Conservation (phyloP, 2,113 vertebrate species). For the Stictonetta naevosa region DNA sequence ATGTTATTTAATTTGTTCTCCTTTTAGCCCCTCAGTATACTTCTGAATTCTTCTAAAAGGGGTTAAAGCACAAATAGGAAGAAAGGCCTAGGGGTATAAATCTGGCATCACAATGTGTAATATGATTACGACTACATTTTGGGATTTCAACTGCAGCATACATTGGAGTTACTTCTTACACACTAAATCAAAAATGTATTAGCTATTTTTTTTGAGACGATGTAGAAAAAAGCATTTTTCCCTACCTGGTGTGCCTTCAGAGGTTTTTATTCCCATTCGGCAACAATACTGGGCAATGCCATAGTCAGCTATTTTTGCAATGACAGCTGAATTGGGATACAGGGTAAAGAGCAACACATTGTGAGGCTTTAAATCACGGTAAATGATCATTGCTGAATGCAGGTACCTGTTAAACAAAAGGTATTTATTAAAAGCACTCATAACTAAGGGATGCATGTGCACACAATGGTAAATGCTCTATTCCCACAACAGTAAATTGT, state of each 20-base stretch:
- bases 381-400: constrained; percentile 96
- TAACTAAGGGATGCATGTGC: neutral
- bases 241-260: constrained; percentile 94
- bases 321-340: constrained; percentile 89
- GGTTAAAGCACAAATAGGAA: neutral
- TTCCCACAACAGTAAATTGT: neutral
- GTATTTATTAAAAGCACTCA: neutral
- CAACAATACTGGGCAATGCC: constrained; percentile 98
- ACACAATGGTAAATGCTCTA: neutral
- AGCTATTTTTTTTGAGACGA: neutral
- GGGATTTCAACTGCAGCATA: neutral
- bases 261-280: constrained; percentile 94
- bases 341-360: constrained; percentile 95
- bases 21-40: neutral
- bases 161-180: neutral
- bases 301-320: constrained; percentile 97
- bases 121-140: neutral
- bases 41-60: neutral
- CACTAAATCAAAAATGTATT: neutral
- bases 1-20: neutral
- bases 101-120: neutral
- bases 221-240: neutral
- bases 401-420: constrained; percentile 83
- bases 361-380: constrained; percentile 96
- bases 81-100: neutral